Evolutionary conservation across 2,888 invertebrate species (phyloP).

Genomic region (Thymelicus lineola): DNA sequence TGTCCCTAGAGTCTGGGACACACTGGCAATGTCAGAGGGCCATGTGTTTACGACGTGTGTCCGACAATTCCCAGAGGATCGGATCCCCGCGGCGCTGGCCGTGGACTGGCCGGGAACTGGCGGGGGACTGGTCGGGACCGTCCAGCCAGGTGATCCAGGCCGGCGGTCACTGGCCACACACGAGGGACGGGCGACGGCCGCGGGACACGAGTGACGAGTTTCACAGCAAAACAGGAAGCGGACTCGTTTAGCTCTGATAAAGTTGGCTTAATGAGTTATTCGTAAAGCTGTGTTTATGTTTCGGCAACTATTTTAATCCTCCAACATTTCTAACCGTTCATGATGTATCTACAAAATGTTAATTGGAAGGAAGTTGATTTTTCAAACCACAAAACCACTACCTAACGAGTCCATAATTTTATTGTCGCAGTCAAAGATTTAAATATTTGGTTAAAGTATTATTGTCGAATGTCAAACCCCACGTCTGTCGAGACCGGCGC

Average conservation of each 20-base stretch:
- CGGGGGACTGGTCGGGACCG: too few species aligned
- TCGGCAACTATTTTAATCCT: background rate
- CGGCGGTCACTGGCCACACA: background rate
- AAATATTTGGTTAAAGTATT: background rate
- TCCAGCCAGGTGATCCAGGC: too few species aligned
- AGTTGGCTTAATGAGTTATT: conserved; percentile 16
- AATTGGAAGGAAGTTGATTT: background rate
- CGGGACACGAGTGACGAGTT: background rate
- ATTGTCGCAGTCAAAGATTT: background rate
- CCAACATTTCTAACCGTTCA: too few species aligned
- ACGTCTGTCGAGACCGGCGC: conserved; percentile 8
- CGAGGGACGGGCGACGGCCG: too few species aligned
- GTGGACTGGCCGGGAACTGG: too few species aligned
- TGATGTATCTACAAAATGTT: background rate
- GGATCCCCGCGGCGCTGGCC: too few species aligned
- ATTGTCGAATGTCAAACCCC: background rate
- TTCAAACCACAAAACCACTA: background rate
- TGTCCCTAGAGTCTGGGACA: too few species aligned
- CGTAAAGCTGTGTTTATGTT: background rate
- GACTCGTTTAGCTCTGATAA: conserved; percentile 9
- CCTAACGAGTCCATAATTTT: background rate
- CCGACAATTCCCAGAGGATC: too few species aligned
- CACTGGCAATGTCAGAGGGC: too few species aligned
- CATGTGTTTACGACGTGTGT: too few species aligned
- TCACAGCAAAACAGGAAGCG: conserved; percentile 23